These are phyloP conservation scores for Echinarachnius parma DNA, from an alignment of 53 echinoderm and acorn worm genomes.

Conservation along the genomic window DNA sequence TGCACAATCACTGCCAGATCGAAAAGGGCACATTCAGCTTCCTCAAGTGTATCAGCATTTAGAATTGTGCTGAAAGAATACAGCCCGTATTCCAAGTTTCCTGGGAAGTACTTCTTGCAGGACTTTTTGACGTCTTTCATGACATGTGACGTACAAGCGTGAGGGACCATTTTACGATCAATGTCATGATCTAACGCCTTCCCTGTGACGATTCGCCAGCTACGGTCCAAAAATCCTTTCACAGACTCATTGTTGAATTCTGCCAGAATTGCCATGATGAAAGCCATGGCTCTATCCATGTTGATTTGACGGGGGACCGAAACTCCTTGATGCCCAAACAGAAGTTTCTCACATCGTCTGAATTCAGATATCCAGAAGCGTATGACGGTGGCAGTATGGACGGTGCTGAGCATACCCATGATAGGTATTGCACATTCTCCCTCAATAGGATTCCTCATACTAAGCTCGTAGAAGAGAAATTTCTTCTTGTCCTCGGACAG, in stretches of 20 bases:
- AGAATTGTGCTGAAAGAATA: conserved; percentile 26
- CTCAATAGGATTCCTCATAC: conserved; percentile 5
- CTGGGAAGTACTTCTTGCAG: conserved; percentile 25
- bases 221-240: conserved; percentile 22
- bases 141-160: conserved; percentile 27
- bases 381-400: conserved; percentile 23
- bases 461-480: conserved; percentile 7
- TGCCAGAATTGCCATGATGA: conserved; percentile 23
- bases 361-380: conserved; percentile 28
- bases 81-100: conserved; percentile 31
- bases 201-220: conserved; percentile 31
- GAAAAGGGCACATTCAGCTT: conserved; percentile 16
- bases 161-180: conserved; percentile 19
- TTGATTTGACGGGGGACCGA: conserved; percentile 26
- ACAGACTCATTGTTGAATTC: conserved; percentile 38
- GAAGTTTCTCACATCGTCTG: conserved; percentile 21
- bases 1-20: conserved; percentile 22
- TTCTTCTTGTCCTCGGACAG: conserved; percentile 2
- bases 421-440: conserved; percentile 19
- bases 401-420: conserved; percentile 20
- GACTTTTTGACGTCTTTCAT: conserved; percentile 24
- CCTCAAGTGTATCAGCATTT: conserved; percentile 1
- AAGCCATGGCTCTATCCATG: conserved; percentile 41
- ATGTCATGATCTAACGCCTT: conserved; percentile 29
- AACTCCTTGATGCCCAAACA: conserved; percentile 15